Base-by-base conservation (phyloP, 2,797 vertebrate genomes). In the Oceanodroma leucorhoa region DNA sequence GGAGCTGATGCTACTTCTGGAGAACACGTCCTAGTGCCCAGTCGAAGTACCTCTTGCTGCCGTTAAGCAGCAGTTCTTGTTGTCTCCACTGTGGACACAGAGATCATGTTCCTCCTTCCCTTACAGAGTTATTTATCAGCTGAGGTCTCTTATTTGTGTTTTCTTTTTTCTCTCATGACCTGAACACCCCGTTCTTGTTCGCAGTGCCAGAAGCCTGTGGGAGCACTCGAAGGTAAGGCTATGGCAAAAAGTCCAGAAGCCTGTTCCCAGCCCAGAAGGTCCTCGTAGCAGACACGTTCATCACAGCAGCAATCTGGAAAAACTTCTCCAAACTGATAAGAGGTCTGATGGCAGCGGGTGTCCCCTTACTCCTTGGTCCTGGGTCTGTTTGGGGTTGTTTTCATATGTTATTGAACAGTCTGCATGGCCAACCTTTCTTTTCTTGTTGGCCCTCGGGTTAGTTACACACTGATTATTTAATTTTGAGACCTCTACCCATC, bases 391-490 rank as follows among this genome's bases (percentile, higher is more conserved):
- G 36, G 29, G 14, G 14, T 27, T 36, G 23, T 46, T 82, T 48
- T 67, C 30, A 3, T 45, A 29, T 14, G 9, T n/a, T 36, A 22
- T 8, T 3, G 1, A 40, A 58, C 22, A 86, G 17, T 21, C 40
- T 73, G 40, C 9, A 34, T 11, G 21, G 29, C 11, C 27, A 43
- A 10, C 34, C 15, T 77, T 70, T 48, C 29, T 72, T 54, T 67
- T 41, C 36, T 4, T 1, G 5, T 53, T 32, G 7, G 40, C 34
- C 30, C 16, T 17, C 0, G 4, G 6, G 14, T 65, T 41, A 70
- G 14, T 50, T 50, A 20, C 11, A 45, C 12, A 30, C 12, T 0
- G 2, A 15, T 54, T 26, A 55, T 30, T 87, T 90, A 16, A 64
- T 75, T 46, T 40, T 82, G 45, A 91, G 45, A 54, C 8, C 3